These are phyloP conservation scores for Buceros bicornis DNA, from an alignment of 2,797 vertebrate species.

Conservation along the genomic window DNA sequence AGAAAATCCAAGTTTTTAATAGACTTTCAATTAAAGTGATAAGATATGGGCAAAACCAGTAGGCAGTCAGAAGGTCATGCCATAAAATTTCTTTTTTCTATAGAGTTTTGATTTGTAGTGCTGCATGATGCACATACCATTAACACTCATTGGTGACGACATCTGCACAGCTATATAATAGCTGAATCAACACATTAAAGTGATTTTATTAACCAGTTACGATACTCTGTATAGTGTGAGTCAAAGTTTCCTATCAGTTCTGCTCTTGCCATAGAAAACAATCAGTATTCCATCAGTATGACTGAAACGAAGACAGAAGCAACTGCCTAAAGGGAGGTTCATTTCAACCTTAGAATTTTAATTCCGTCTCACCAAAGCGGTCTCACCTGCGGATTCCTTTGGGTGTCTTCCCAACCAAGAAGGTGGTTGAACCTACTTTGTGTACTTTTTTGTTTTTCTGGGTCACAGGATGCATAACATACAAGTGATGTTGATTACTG, in stretches of 20 bases:
- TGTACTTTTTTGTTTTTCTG: conserved; percentile 82
- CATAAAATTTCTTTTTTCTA: not conserved
- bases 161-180: not conserved
- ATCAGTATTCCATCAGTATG: not conserved
- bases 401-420: conserved; percentile 91
- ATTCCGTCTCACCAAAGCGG: not conserved
- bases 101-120: not conserved
- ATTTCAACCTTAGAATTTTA: not conserved
- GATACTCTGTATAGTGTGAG: not conserved
- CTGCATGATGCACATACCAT: not conserved
- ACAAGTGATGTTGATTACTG: conserved; percentile 24
- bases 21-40: not conserved
- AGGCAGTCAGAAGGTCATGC: not conserved
- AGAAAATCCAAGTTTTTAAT: not conserved
- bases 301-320: not conserved
- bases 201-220: not conserved
- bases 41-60: not conserved
- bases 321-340: not conserved
- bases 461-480: conserved; percentile 79
- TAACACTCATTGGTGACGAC: not conserved
- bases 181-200: not conserved
- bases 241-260: not conserved
- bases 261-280: not conserved
- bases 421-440: conserved; percentile 76
- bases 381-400: conserved; percentile 86